Percentiles rank a stretch among this genome's conserved stretches.
These are phyloP conservation scores for Epinephelus coioides DNA, from an alignment of 2,797 vertebrate species.

Conservation along the genomic window DNA sequence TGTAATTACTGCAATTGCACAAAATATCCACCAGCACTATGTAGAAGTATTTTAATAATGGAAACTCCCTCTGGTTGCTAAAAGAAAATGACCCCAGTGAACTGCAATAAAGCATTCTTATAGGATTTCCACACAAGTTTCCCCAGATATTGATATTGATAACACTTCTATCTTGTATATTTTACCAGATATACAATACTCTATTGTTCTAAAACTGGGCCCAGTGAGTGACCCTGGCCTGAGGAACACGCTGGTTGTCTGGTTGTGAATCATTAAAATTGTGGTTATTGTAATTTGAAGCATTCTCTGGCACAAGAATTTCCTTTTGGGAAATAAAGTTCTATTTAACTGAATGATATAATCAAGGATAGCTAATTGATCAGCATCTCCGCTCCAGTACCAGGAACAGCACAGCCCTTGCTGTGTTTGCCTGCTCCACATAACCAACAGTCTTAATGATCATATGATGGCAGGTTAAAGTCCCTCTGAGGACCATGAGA, in stretches of 20 bases:
- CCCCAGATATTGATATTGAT: not conserved
- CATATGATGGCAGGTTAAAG: constrained; percentile 71
- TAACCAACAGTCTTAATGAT: constrained; percentile 54
- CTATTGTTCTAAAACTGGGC: no score
- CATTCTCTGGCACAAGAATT: no score
- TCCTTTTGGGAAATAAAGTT: no score
- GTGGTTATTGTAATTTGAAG: no score
- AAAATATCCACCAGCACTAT: no score
- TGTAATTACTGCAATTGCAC: no score
- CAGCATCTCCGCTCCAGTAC: not conserved
- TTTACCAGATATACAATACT: no score
- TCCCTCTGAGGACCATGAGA: constrained; percentile 47
- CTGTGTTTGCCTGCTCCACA: constrained; percentile 32
- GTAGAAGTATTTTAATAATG: not conserved
- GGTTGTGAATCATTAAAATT: no score
- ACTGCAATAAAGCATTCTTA: not conserved
- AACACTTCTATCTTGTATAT: no score
- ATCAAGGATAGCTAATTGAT: not conserved
- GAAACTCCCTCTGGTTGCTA: not conserved
- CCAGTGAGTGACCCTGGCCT: no score
- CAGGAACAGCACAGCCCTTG: not conserved
- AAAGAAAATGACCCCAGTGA: not conserved
- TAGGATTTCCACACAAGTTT: not conserved
- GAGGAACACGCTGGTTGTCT: no score
- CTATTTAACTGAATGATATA: no score